Evolutionary conservation across 2,888 invertebrate genomes (phyloP), one percentile per base, ranked within the genome.

Genomic region (Callimorpha dominula): DNA sequence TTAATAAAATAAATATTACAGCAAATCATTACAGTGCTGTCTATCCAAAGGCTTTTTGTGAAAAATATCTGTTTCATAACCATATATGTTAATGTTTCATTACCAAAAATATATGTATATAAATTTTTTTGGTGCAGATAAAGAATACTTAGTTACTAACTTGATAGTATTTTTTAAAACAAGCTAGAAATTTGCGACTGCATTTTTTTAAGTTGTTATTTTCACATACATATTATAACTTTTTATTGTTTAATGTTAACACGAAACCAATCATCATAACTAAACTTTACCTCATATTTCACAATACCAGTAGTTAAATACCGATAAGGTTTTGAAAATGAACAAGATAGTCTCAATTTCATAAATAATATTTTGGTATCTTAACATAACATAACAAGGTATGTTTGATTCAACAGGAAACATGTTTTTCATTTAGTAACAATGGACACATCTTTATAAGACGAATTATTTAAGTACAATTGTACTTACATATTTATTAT

Each of bases 341-440:
- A 60, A 60, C 31, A 4, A 49, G 15, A 20, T 20, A 40, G 50
- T 40, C 20, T 49, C 67, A 20, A 20, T 40, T 57, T 17, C 50
- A 46, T 5, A 50, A 49, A 65, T 65, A 65, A 43, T 67, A 57
- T 67, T 54, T 54, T 67, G 67, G 65, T 65, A 65, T 67, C 15
- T 57, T 42, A 15, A 43, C 42, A 54, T 42, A 15, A 43, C 42
- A 54, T 52, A 67, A 67, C 42, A 67, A 43, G 1, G n/a, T 15
- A 1, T 57, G 54, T 67, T 43, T 43, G 43, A 67, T 67, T 42
- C 50, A 65, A 65, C 49, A 65, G 31, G 20, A 20, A 57, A 43
- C 15, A 14, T 42, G 67, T 7, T 57, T 43, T 67, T 7, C 14
- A 20, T 20, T 54, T 12, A 12, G 11, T 67, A 67, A 67, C 67